A percentile compares a stretch with the other conserved stretches of the same genome.
These are phyloP conservation scores for Tupiocoris notatus DNA, from an alignment of 2,888 invertebrate genomes.

Conservation along the genomic window DNA sequence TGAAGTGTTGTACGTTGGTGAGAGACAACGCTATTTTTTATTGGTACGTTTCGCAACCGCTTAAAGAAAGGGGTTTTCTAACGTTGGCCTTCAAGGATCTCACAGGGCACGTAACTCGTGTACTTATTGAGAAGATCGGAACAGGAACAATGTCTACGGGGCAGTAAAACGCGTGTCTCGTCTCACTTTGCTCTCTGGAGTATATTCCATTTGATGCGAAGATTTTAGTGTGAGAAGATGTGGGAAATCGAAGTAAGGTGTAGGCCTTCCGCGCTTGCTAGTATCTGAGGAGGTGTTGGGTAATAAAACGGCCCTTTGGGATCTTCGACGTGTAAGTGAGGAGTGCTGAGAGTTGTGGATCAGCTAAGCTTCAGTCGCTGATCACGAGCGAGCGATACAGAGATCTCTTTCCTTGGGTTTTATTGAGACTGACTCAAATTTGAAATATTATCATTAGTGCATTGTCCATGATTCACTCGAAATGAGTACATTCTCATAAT, in stretches of 20 bases:
- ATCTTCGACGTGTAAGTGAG: not conserved
- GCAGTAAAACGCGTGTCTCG: constrained; percentile 20
- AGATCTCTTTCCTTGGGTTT: too few species aligned
- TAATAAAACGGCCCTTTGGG: not conserved
- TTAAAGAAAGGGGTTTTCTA: not conserved
- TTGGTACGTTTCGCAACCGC: not conserved
- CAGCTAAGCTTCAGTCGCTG: not conserved
- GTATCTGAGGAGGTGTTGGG: not conserved
- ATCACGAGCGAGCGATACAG: not conserved
- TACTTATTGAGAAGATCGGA: constrained; percentile 13
- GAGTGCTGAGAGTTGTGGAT: not conserved
- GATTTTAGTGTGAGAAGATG: not conserved
- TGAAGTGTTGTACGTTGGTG: not conserved
- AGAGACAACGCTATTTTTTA: not conserved
- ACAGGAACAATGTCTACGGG: constrained; percentile 30
- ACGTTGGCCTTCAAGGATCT: not conserved
- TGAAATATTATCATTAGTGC: too few species aligned
- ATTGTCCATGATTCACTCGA: too few species aligned
- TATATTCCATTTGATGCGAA: not conserved
- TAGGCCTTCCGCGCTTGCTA: not conserved
- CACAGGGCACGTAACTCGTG: constrained; percentile 11
- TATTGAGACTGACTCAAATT: too few species aligned
- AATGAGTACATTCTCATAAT: too few species aligned
- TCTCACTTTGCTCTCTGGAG: not conserved
- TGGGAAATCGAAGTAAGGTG: not conserved